Base-by-base conservation (phyloP, 2,888 invertebrate species). In the Zonitis immaculata region DNA sequence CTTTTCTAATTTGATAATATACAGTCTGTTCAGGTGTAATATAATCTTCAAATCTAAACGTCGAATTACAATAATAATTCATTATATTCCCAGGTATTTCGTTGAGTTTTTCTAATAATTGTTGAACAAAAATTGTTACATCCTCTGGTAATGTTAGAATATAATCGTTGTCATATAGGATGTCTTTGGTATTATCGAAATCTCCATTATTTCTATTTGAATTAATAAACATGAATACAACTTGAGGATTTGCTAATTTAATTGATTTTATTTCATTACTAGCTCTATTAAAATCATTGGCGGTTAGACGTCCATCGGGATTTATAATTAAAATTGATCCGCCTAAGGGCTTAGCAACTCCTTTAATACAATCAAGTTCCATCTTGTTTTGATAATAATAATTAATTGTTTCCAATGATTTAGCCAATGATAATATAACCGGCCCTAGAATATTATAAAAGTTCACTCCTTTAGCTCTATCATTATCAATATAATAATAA, bases 21-120 rank as follows among this genome's bases (percentile, higher is more conserved):
- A 58, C 66, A 20, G 62, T 61, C 9, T 62, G 69, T 20, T 76
- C 73, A 0, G 83, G 81, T 44, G 81, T 73, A 9, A 83, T 76
- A 56, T 82, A 85, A 67, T 85, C 84, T 71, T 86, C 85, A 49
- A 79, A 79, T 53, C 77, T 66, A 62, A 80, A 77, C 30, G 56
- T 59, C n/a, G 58, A 55, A 46, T 66, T 66, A 60, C 74, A 74
- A 60, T 68, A 69, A 58, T 71, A 68, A 58, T 71, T 66, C 26
- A 72, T 61, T 43, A 75, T 63, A 45, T 66, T 64, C 25, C 70
- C 72, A 18, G 75, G 74, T 42, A 73, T 63, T 8, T 56, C 52
- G 44, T 66, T 64, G 18, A 77, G 57, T 43, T 60, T 65, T 27
- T 68, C 63, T 3, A 66, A 57, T n/a, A 76, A 58, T 51, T 66